Evolutionary conservation across 2,797 vertebrate species (phyloP), one percentile per base, ranked within the genome.

Genomic region (Clarias pachynema): DNA sequence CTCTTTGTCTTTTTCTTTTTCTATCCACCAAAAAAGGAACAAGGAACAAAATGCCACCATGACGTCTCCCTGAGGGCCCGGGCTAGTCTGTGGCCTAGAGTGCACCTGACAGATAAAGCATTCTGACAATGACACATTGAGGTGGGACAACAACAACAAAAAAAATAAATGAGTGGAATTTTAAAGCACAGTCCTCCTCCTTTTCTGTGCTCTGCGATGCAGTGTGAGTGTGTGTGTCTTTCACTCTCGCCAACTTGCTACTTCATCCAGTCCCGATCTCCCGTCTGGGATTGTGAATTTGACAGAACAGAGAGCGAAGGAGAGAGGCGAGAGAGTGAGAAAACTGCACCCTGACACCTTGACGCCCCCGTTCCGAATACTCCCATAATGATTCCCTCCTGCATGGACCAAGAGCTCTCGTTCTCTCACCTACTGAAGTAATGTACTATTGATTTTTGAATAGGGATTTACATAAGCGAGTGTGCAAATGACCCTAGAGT

Each of bases 121-220:
- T 92, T 88, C 91, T 96, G 94, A 96, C 93, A 95, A 94, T 93
- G 94, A 95, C 92, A 93, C 92, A 94, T 91, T 92, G 91, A 92
- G 95, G 91, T 89, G 93, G 88, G 91, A 91, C 90, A 92, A 92
- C 91, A 93, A 14, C 49, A 53, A 53, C 49, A 53, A 44, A 44
- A 10, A 90, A 90, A 91, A 73, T 84, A 93, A 95, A 95, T 93
- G 66, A 92, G 89, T 91, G 82, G 93, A 95, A 95, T 93, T 91
- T 93, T 94, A 92, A 93, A 93, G 88, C 63, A 85, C 87, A 89
- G 89, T 90, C 85, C 91, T 74, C 84, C 90, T 73, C 74, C 81
- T 65, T 79, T 60, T 40, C 8, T 72, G 9, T 53, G 49, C 49
- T 53, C 49, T 53, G 12, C 49, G 49, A 53, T 53, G 12, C 12